phyloP scores from a whole-genome alignment of 2,888 invertebrate species.

The Napeogenes inachia region DNA sequence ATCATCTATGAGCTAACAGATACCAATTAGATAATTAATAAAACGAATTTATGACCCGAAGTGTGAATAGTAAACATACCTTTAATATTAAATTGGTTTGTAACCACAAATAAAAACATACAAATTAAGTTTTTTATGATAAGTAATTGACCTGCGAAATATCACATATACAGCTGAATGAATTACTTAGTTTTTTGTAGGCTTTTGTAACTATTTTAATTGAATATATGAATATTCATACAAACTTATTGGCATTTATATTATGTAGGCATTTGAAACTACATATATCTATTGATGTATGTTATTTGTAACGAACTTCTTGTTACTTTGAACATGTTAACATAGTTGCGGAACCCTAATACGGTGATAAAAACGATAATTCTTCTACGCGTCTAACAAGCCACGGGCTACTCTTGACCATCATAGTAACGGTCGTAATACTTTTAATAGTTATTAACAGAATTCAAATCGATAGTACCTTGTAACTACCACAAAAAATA shows the following conservation, averaged over 20 bases:
- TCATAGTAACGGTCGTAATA: slow-evolving; percentile 14
- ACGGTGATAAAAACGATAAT: slow-evolving; percentile 2
- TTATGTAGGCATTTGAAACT: too few relatives aligned
- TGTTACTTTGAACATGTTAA: not conserved
- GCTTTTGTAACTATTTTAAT: not conserved
- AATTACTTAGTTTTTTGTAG: not conserved
- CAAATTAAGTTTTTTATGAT: slow-evolving; percentile 13
- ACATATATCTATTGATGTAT: too few relatives aligned
- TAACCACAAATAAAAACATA: slow-evolving; percentile 15
- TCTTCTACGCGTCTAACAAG: slow-evolving; percentile 10
- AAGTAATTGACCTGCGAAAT: slow-evolving; percentile 4
- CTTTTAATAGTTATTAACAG: slow-evolving; percentile 10
- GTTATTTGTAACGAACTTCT: too few relatives aligned
- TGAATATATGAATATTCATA: not conserved
- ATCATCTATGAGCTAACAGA: too few relatives aligned
- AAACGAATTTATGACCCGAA: not conserved
- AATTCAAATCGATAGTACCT: slow-evolving; percentile 8
- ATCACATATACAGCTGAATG: not conserved
- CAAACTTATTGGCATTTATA: not conserved
- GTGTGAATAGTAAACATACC: not conserved
- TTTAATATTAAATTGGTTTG: slow-evolving; percentile 9
- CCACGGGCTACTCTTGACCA: slow-evolving; percentile 5
- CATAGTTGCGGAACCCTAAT: slow-evolving; percentile 1
- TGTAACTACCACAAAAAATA: not conserved
- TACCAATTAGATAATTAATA: too few relatives aligned